Base-by-base conservation (phyloP, 1,140 invertebrate genomes). In the Colletes latitarsis region DNA sequence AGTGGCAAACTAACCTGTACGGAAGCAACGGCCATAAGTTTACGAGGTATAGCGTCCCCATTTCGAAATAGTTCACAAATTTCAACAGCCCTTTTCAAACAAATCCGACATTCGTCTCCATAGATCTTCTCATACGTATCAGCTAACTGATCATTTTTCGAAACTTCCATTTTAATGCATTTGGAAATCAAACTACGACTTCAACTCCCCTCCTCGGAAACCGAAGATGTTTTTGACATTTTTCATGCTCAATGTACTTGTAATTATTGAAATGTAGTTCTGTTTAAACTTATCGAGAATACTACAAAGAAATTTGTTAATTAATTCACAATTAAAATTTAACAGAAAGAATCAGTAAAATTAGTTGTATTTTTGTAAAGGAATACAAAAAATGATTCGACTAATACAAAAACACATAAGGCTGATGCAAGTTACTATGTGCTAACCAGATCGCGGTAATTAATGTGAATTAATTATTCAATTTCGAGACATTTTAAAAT, bases 11-110 rank as follows among this genome's bases (percentile, higher is more conserved):
- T 92, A 92, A 92, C 92, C 92, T 92, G 88, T 67, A 92, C 88
- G 41, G 89, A 87, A 75, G 90, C 92, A 69, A 91, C 84, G 6
- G 89, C 90, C 89, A 91, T 91, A 64, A 92, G 81, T 81, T 92
- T 92, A 63, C 67, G 62, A 15, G 87, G 43, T 66, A 92, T 77
- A 63, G 90, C 82, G 39, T 79, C 70, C 21, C 85, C 80, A 75
- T 84, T 82, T 60, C 69, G 79, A 71, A 91, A 91, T 6, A 91
- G 77, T 82, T 90, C 82, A 84, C 87, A 90, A 41, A 73, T 53
- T 55, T 87, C 75, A 15, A 52, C 76, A 52, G 83, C 87, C 67
- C 77, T 84, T 79, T 88, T 86, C 60, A 90, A 85, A 71, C 90
- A 91, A 19, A 90, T 82, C 15, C 90, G 87, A 70, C 90, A 91